phyloP scores from a whole-genome alignment of 2,113 vertebrate species.

The Jaculus jaculus region DNA sequence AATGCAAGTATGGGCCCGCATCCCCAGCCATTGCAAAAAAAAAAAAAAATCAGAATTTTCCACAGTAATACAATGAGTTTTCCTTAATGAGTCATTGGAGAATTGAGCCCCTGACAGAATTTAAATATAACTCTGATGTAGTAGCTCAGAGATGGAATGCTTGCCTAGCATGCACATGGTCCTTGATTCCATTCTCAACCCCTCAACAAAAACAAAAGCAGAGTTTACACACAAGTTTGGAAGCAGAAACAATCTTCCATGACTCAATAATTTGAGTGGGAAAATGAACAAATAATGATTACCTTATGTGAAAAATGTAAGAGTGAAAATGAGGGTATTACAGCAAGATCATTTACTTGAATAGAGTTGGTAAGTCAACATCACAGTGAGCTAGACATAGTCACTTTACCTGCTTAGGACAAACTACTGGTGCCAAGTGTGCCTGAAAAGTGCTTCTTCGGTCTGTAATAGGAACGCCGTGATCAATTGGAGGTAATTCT shows the following conservation, averaged over 20 bases:
- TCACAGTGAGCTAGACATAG: neutral
- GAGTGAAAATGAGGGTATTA: neutral
- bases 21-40: too few species aligned
- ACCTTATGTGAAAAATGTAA: neutral
- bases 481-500: constrained; percentile 91
- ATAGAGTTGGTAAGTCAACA: neutral
- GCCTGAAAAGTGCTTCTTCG: constrained; percentile 98
- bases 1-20: too few species aligned
- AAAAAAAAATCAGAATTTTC: neutral
- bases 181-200: neutral
- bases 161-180: neutral
- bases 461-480: constrained; percentile 93
- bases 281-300: constrained; percentile 27
- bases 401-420: constrained; percentile 89
- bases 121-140: neutral
- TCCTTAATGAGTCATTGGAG: constrained; percentile 8
- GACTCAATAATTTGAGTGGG: constrained; percentile 2
- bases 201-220: neutral
- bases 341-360: neutral
- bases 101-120: neutral
- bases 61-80: neutral
- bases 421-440: constrained; percentile 93
- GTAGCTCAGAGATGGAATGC: neutral
- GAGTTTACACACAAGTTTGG: constrained; percentile 10
- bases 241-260: neutral